Base-by-base conservation (phyloP, 2,888 invertebrate species). In the Carabus problematicus region DNA sequence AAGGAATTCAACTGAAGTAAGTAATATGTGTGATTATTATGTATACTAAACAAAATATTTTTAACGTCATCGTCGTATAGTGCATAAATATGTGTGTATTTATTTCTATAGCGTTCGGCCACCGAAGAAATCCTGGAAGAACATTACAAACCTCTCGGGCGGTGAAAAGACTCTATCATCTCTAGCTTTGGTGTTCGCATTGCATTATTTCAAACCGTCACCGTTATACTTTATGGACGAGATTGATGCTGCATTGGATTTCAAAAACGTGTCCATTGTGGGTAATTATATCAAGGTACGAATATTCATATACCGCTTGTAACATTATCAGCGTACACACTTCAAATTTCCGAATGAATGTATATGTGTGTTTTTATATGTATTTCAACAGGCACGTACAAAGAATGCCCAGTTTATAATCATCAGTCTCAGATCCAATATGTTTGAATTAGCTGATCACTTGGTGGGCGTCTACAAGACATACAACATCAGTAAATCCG, bases 141-240 rank as follows among this genome's bases (percentile, higher is more conserved):
- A 93, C 79, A 98, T 99, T 71, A 92, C 94, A 0, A 98, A 98
- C 80, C 84, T 99, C 47, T 98, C 97, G 0, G 99, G 99, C 1
- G 99, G 99, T 0, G 99, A 99, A 82, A 99, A 99, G 81, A 99
- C 99, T 0, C 82, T 99, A 0, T 95, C 97, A 0, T 98, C 98
- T 0, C 82, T 99, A 54, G 97, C 98, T 0, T 82, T 99, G 8
- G 97, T 99, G 3, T 99, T 99, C 83, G 98, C 98, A 0, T 81
- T 99, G 7, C 99, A 99, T 82, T 96, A 98, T 81, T 99, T 96
- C 83, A 97, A 97, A 79, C 98, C 99, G 0, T 98, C 98, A 0
- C 99, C 99, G 0, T 84, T 99, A 0, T 99, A 99, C 78, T 97
- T 95, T 8, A 98, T 99, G 98, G 98, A 99, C 77, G 98, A 99